Evolutionary conservation across 2,113 vertebrate genomes (phyloP).

Genomic region (Salvelinus namaycush): DNA sequence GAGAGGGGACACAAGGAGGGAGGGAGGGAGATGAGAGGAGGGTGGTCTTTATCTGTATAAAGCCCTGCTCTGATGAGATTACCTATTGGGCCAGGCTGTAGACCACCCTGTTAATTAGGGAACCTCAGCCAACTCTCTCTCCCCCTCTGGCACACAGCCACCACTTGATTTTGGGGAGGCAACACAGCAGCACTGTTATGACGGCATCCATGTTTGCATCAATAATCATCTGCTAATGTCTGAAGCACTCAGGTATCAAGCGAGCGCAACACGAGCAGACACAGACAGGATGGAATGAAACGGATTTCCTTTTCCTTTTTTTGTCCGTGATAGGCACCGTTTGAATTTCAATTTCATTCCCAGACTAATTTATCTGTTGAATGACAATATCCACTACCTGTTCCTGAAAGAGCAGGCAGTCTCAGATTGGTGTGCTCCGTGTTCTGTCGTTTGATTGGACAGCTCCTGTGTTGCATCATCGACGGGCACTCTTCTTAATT

Average conservation of each 20-base stretch:
- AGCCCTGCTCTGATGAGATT: constrained; percentile 78
- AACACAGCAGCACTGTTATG: constrained; percentile 42
- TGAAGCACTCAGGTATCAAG: constrained; percentile 56
- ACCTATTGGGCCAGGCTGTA: constrained; percentile 79
- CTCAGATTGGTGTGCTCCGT: not conserved
- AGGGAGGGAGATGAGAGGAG: constrained; percentile 30
- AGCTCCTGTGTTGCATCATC: constrained; percentile 46
- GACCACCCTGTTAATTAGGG: constrained; percentile 73
- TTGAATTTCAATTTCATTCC: constrained; percentile 31
- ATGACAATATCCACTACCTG: constrained; percentile 37
- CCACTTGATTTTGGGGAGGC: constrained; percentile 64
- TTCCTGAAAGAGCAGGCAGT: not conserved
- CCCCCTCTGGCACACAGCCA: constrained; percentile 77
- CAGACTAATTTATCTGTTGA: constrained; percentile 32
- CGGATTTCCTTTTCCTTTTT: constrained; percentile 21
- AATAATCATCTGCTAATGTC: constrained; percentile 66
- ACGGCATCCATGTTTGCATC: constrained; percentile 71
- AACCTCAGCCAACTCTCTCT: constrained; percentile 75
- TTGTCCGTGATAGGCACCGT: not conserved
- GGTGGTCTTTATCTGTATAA: constrained; percentile 79
- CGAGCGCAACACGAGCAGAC: constrained; percentile 46
- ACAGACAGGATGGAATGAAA: constrained; percentile 16
- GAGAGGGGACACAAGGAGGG: constrained; percentile 49
- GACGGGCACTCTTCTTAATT: constrained; percentile 51
- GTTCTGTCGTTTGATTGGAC: constrained; percentile 26